Conservation (phyloP, 2,888 invertebrate species). For the Bellardia bayeri region DNA sequence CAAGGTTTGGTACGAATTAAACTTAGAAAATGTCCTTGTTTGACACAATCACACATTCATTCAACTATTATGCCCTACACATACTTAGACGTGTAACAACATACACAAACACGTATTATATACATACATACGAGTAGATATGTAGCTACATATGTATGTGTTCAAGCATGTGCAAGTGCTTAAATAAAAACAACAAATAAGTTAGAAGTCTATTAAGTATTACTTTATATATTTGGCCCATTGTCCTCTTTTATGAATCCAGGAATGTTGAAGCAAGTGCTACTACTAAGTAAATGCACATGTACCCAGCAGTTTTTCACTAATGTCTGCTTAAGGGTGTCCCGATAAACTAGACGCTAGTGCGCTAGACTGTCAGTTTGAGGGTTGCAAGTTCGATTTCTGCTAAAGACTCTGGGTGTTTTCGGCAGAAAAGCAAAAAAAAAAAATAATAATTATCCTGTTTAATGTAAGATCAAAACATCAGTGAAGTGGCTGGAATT, state of each 20-base stretch:
- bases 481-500: too few relatives aligned
- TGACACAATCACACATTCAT: neutral
- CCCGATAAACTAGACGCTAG: too few relatives aligned
- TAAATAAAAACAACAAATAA: neutral
- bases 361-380: too few relatives aligned
- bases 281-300: neutral
- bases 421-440: too few relatives aligned
- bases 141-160: neutral
- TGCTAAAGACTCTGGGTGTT: too few relatives aligned
- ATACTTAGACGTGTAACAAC: neutral
- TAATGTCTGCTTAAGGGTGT: too few relatives aligned
- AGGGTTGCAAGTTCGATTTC: too few relatives aligned
- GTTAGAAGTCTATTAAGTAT: neutral
- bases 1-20: neutral
- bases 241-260: slow-evolving; percentile 6
- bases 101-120: neutral
- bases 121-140: neutral
- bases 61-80: slow-evolving; percentile 2
- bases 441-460: too few relatives aligned
- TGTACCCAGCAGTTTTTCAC: too few relatives aligned
- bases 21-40: slow-evolving; percentile 16
- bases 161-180: neutral
- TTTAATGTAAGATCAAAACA: too few relatives aligned
- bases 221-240: slow-evolving; percentile 6
- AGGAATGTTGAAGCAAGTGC: neutral